Conservation (phyloP, 2,797 vertebrate species). For the Sebastes matsubarae region DNA sequence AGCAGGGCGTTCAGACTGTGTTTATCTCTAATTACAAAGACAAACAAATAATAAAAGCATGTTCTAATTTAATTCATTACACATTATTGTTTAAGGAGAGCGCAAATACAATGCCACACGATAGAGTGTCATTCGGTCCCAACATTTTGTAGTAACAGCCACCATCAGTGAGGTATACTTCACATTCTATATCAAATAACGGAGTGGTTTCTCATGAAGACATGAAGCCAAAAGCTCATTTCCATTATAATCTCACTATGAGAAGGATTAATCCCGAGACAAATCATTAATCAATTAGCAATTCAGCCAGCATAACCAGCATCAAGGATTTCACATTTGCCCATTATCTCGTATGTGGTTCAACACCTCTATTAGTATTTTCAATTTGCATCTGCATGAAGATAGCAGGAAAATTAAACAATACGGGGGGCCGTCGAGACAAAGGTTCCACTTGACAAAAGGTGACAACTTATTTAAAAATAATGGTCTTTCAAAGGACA, state of each 20-base stretch:
- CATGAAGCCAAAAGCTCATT: constrained; percentile 13
- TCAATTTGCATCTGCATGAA: constrained; percentile 41
- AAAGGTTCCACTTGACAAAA: constrained; percentile 44
- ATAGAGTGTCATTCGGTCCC: neutral
- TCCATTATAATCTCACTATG: constrained; percentile 13
- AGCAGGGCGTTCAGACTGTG: neutral
- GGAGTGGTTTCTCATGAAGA: constrained; percentile 6
- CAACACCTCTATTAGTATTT: constrained; percentile 44
- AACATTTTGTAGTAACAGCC: neutral
- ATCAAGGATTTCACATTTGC: constrained; percentile 15
- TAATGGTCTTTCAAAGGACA: constrained; percentile 15
- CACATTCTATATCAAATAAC: neutral
- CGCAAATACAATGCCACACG: neutral
- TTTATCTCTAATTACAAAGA: neutral
- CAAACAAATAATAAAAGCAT: neutral
- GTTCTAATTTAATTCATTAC: neutral
- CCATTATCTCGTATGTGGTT: constrained; percentile 37
- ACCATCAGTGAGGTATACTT: neutral
- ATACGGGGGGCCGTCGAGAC: neutral
- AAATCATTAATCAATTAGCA: constrained; percentile 50
- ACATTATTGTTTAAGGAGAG: neutral
- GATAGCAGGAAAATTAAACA: constrained; percentile 35
- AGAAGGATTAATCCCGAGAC: constrained; percentile 11
- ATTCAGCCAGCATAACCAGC: constrained; percentile 31
- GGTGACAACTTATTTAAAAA: constrained; percentile 51